These are phyloP conservation scores for Chrysina gloriosa DNA, from an alignment of 2,888 invertebrate genomes.

Conservation along the genomic window DNA sequence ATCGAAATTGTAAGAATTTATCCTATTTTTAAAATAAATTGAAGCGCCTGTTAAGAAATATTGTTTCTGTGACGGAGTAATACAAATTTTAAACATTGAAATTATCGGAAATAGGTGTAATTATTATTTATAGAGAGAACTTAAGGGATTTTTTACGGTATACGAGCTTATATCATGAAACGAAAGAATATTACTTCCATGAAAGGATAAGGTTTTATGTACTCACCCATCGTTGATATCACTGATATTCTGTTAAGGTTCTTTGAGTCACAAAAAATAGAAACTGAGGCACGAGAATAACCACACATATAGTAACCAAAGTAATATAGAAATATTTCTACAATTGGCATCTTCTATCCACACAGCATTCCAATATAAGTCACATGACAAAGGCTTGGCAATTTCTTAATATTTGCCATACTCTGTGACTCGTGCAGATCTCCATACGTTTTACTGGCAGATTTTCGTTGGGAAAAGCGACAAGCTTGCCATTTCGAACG, in stretches of 20 bases:
- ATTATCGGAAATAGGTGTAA: no score
- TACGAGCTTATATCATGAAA: neutral
- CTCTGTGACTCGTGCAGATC: neutral
- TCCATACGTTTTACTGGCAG: neutral
- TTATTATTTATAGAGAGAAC: no score
- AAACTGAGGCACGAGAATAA: conserved; percentile 14
- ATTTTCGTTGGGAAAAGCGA: no score
- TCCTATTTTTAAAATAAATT: no score
- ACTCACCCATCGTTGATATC: conserved; percentile 42
- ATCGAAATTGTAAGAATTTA: no score
- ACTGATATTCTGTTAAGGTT: conserved; percentile 19
- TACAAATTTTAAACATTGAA: no score
- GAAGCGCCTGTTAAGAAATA: no score
- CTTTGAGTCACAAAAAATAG: neutral
- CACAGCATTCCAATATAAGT: conserved; percentile 53
- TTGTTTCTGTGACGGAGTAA: no score
- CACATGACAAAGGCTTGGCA: conserved; percentile 54
- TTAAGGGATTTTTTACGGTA: no score
- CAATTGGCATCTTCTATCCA: conserved; percentile 51
- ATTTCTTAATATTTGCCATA: conserved; percentile 46
- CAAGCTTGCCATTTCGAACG: no score
- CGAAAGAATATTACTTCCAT: conserved; percentile 5
- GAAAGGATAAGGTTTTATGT: conserved; percentile 12
- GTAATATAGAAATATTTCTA: conserved; percentile 48
- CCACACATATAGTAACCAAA: conserved; percentile 28